Conservation (phyloP, 1,140 invertebrate species). For the Tetramorium simillimum region DNA sequence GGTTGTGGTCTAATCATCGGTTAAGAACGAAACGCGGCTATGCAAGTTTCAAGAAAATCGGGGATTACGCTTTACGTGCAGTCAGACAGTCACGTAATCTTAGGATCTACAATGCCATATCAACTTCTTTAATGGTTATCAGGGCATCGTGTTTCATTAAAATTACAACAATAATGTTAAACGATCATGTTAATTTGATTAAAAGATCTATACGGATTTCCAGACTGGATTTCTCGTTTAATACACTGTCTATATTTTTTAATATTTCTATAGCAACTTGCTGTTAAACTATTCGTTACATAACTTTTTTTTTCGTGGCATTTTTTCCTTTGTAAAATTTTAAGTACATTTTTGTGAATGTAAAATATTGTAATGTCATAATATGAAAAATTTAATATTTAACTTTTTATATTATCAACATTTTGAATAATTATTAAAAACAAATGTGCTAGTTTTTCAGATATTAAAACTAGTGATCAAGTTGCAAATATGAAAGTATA, state of each 20-base stretch:
- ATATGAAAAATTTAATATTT: neutral
- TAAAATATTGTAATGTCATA: neutral
- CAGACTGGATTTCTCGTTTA: constrained; percentile 25
- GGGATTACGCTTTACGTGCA: constrained; percentile 36
- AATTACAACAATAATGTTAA: constrained; percentile 46
- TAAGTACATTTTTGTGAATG: neutral
- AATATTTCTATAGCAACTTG: neutral
- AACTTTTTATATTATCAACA: neutral
- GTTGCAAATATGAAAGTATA: neutral
- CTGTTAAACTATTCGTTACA: neutral
- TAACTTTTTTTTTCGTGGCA: neutral
- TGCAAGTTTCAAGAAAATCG: constrained; percentile 49
- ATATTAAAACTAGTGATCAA: constrained; percentile 5
- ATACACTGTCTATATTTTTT: neutral
- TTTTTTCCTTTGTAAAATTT: neutral
- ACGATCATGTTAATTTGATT: constrained; percentile 70
- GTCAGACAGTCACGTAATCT: constrained; percentile 52
- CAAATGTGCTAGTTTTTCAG: neutral
- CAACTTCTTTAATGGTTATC: constrained; percentile 38
- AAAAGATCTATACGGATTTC: constrained; percentile 56
- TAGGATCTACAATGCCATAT: constrained; percentile 42
- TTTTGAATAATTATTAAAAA: neutral
- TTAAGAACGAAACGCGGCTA: constrained; percentile 82
- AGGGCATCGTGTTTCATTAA: constrained; percentile 31
- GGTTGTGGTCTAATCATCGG: constrained; percentile 96